Evolutionary conservation across 37 sponge, comb jelly and placozoan genomes (phyloP).

Genomic region (Bolinopsis microptera): DNA sequence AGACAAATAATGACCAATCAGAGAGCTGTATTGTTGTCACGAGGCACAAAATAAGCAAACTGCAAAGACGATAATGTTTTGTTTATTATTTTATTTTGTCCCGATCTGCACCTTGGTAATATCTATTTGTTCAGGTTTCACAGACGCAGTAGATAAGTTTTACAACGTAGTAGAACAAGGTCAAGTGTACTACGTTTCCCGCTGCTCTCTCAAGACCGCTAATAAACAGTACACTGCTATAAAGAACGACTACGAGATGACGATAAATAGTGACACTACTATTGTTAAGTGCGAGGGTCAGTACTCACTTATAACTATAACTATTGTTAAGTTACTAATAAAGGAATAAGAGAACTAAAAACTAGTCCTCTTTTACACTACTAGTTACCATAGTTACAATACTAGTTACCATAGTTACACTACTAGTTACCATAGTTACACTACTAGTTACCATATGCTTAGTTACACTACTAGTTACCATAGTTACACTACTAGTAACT

Average conservation of each 20-base stretch:
- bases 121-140: conserved; percentile 75
- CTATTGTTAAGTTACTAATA: not conserved
- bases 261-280: conserved; percentile 73
- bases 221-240: conserved; percentile 82
- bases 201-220: conserved; percentile 80
- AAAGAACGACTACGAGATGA: conserved; percentile 90
- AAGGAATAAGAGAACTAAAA: too few relatives aligned
- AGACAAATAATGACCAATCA: too few relatives aligned
- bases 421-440: too few relatives aligned
- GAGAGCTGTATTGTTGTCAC: too few relatives aligned
- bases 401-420: too few relatives aligned
- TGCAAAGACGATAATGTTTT: not conserved
- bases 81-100: not conserved
- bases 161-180: conserved; percentile 73
- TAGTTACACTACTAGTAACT: too few relatives aligned
- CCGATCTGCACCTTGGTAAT: not conserved
- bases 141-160: conserved; percentile 78
- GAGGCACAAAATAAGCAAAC: too few relatives aligned
- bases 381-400: too few relatives aligned
- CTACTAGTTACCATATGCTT: too few relatives aligned
- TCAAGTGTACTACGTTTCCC: conserved; percentile 82
- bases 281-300: conserved; percentile 65
- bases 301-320: too few relatives aligned
- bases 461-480: too few relatives aligned
- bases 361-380: too few relatives aligned